Evolutionary conservation across 1,140 invertebrate species (phyloP), one percentile per base, ranked within the genome.

Genomic region (Drosophila ohnishii): DNA sequence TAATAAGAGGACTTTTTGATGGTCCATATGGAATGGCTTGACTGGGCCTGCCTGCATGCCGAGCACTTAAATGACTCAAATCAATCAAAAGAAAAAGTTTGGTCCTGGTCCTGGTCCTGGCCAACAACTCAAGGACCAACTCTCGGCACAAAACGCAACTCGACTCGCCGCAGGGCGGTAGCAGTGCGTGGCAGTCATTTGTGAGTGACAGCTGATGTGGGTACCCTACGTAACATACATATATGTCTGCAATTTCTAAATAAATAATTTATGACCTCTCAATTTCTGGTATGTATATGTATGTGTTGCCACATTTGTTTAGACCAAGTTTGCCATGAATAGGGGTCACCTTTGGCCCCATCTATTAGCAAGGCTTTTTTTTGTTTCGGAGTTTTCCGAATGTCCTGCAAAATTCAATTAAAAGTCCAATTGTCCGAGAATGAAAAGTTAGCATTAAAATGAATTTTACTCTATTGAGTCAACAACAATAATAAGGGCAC

Each of bases 1-100:
- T 69, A 69, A 69, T 69, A 66, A 69, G 61, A 69, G 65, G 37
- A 69, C 61, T 67, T 62, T 47, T 42, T 16, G 45, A 35, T 51
- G 65, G 45, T 47, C 44, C 44, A 25, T 47, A 47, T 47, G 44
- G 44, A 7, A 25, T 8, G 22, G 13, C 22, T 45, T 3, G 44
- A 13, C 22, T 45, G 13, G 22, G 45, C 40, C 44, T 47, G 45
- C 40, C 44, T 47, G 40, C 30, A 35, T 32, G 44, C 61, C 16
- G 64, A 64, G 34, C 60, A 67, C 64, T 67, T 48, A 66, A 69
- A 69, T 51, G 65, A 66, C 62, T 69, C 65, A 51, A 69, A 69
- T 69, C 65, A 69, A 69, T 69, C 65, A 69, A 69, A 69, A 69
- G 61, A 32, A 69, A 69, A 69, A 69, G 45, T 67, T 67, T 65